A percentile compares a stretch with the other conserved stretches of the same genome.
phyloP scores from a whole-genome alignment of 2,888 invertebrate genomes.

The Polyommatus icarus region DNA sequence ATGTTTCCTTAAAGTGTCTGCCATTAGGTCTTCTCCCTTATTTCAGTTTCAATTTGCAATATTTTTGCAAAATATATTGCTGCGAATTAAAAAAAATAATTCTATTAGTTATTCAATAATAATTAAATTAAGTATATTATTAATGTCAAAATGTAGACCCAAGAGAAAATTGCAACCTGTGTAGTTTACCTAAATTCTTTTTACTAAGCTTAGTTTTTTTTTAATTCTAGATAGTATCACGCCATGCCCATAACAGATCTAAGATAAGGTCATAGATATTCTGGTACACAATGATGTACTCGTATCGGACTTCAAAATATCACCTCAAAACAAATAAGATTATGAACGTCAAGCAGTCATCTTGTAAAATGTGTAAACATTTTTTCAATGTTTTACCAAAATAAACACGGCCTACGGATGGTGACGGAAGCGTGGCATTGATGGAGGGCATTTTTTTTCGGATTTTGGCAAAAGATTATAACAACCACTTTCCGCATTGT shows the following conservation, averaged over 20 bases:
- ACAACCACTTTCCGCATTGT: background rate
- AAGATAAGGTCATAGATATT: background rate
- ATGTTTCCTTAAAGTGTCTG: too few relatives aligned
- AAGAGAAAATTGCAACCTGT: too few relatives aligned
- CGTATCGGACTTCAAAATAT: background rate
- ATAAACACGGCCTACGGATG: background rate
- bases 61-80: too few relatives aligned
- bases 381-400: constrained; percentile 16
- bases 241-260: background rate
- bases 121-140: too few relatives aligned
- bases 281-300: background rate
- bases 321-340: background rate
- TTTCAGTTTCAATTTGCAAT: too few relatives aligned
- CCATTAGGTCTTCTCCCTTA: too few relatives aligned
- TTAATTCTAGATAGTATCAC: background rate
- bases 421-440: constrained; percentile 12
- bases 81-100: too few relatives aligned
- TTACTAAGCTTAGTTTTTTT: background rate
- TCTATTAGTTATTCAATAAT: too few relatives aligned
- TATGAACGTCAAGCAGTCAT: background rate
- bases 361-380: constrained; percentile 1
- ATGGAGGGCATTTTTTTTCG: background rate
- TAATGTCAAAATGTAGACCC: too few relatives aligned
- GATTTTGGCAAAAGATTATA: constrained; percentile 1
- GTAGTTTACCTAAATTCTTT: too few relatives aligned